phyloP scores from a whole-genome alignment of 1,140 invertebrate genomes.

The Drosophila arawakana region DNA sequence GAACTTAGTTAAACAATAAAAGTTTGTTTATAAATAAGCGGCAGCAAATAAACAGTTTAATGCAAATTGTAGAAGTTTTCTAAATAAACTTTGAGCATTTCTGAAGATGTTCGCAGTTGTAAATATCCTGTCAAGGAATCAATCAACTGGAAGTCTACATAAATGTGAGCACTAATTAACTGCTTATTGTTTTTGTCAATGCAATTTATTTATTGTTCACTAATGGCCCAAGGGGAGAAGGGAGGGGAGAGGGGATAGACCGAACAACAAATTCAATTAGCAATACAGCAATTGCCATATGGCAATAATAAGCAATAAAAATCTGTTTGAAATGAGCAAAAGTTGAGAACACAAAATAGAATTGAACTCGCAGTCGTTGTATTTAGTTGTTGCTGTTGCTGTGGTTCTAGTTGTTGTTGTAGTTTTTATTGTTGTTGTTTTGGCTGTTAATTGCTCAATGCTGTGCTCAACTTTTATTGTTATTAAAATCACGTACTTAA shows the following conservation, averaged over 20 bases:
- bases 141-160: slow-evolving; percentile 13
- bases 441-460: slow-evolving; percentile 72
- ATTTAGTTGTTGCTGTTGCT: slow-evolving; percentile 24
- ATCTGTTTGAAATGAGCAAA: slow-evolving; percentile 53
- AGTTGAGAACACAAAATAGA: slow-evolving; percentile 51
- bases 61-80: background rate
- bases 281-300: slow-evolving; percentile 53
- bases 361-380: slow-evolving; percentile 2
- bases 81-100: background rate
- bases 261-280: slow-evolving; percentile 70
- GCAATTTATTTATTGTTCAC: slow-evolving; percentile 51
- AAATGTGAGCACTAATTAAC: slow-evolving; percentile 56
- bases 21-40: too few species aligned
- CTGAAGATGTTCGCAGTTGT: background rate
- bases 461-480: slow-evolving; percentile 70
- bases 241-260: too few species aligned
- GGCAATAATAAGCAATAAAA: slow-evolving; percentile 55
- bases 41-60: too few species aligned
- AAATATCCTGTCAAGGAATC: slow-evolving; percentile 3
- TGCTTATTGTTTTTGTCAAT: slow-evolving; percentile 57
- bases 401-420: slow-evolving; percentile 21
- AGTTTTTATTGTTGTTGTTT: slow-evolving; percentile 28
- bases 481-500: slow-evolving; percentile 75
- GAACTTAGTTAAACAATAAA: too few species aligned
- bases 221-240: background rate